phyloP scores from a whole-genome alignment of 2,888 invertebrate genomes.

The Allacma fusca region DNA sequence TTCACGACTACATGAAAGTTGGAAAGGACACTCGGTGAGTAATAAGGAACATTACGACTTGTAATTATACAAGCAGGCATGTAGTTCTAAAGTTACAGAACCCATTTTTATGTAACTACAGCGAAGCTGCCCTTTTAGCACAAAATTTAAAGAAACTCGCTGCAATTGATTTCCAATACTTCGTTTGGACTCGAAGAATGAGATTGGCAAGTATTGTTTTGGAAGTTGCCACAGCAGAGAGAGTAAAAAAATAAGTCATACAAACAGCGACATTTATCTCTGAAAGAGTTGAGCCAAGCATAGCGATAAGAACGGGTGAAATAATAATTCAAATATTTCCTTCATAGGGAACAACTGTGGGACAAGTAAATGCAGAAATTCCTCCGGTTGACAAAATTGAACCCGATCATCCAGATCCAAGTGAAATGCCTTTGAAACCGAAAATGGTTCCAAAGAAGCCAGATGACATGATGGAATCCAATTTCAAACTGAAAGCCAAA shows the following conservation, averaged over 20 bases:
- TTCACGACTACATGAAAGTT: slow-evolving; percentile 54
- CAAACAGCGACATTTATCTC: not conserved
- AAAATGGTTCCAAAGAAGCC: not conserved
- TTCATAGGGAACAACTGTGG: slow-evolving; percentile 13
- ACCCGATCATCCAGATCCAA: not conserved
- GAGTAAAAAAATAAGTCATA: slow-evolving; percentile 37
- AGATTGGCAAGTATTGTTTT: slow-evolving; percentile 47
- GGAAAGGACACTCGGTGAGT: slow-evolving; percentile 48
- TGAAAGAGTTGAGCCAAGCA: not conserved
- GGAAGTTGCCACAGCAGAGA: slow-evolving; percentile 49
- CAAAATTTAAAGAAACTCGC: slow-evolving; percentile 55
- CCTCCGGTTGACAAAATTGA: slow-evolving; percentile 23
- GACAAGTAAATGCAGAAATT: slow-evolving; percentile 21
- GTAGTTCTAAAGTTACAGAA: not conserved
- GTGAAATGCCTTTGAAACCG: slow-evolving; percentile 15
- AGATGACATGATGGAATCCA: slow-evolving; percentile 10
- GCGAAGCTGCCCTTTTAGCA: slow-evolving; percentile 49
- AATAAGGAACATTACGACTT: too few species aligned
- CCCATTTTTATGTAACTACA: slow-evolving; percentile 26
- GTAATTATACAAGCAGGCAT: too few species aligned
- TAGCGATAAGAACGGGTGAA: not conserved
- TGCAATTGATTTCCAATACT: slow-evolving; percentile 56
- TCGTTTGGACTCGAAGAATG: slow-evolving; percentile 53
- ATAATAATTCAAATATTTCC: too few species aligned
- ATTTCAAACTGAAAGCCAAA: slow-evolving; percentile 29